Evolutionary conservation across 2,113 vertebrate species (phyloP).

Genomic region (Corvus hawaiiensis): DNA sequence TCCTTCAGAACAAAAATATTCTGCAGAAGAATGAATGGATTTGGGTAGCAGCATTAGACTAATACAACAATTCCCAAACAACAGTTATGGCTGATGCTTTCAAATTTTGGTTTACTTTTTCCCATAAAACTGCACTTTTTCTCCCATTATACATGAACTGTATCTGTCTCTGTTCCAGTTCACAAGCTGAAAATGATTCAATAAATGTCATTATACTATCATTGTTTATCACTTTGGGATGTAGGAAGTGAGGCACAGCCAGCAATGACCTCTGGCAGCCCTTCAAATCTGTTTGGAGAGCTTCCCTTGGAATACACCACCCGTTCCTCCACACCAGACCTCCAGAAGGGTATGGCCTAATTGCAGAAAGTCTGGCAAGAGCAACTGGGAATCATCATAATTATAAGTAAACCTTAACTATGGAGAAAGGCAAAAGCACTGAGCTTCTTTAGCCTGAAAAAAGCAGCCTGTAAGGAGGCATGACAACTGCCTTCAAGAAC

Average conservation of each 20-base stretch:
- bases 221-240: neutral
- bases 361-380: neutral
- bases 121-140: neutral
- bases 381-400: neutral
- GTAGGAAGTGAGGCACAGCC: neutral
- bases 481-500: neutral
- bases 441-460: neutral
- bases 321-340: neutral
- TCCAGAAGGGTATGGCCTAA: neutral
- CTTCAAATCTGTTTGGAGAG: neutral
- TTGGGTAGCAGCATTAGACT: neutral
- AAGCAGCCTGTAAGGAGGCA: neutral
- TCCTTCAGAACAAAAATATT: neutral
- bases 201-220: neutral
- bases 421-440: neutral
- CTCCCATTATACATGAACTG: neutral
- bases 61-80: neutral
- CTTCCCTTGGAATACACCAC: neutral
- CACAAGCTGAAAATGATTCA: neutral
- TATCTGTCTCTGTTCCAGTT: neutral
- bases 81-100: neutral
- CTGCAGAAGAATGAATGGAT: neutral
- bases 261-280: neutral
- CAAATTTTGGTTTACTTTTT: neutral
- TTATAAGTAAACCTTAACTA: neutral